These are phyloP conservation scores for Orthosia incerta DNA, from an alignment of 2,888 invertebrate genomes.

Conservation along the genomic window DNA sequence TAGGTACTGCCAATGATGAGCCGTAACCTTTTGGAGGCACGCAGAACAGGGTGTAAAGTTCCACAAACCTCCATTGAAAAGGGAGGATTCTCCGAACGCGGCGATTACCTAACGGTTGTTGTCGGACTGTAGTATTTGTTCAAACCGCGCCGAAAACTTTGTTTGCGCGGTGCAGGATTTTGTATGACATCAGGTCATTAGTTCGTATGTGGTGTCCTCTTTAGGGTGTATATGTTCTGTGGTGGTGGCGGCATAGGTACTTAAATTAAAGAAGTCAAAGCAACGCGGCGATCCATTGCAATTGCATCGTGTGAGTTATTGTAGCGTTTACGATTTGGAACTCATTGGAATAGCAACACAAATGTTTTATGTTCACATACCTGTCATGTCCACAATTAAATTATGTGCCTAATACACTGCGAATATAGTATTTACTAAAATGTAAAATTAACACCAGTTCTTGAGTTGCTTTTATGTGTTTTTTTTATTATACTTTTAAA, in stretches of 20 bases:
- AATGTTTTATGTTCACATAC: conserved; percentile 26
- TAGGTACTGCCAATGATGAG: not conserved
- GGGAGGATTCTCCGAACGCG: too few species aligned
- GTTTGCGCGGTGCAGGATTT: too few species aligned
- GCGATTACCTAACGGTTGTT: too few species aligned
- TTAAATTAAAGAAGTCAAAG: too few species aligned
- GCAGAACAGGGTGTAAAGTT: too few species aligned
- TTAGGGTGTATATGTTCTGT: too few species aligned
- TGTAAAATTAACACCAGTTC: not conserved
- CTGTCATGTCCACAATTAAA: conserved; percentile 11
- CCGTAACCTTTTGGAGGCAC: not conserved
- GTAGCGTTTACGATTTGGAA: not conserved
- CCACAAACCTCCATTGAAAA: too few species aligned
- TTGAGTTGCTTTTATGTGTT: not conserved
- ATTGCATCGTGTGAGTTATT: not conserved
- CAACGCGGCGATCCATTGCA: not conserved
- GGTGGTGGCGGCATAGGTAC: not conserved
- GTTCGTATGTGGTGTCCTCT: too few species aligned
- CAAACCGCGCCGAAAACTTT: not conserved
- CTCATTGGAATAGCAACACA: not conserved
- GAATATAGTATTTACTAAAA: not conserved
- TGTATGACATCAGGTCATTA: too few species aligned
- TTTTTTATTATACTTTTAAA: conserved; percentile 20
- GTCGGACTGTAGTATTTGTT: too few species aligned
- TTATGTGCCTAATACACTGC: not conserved